A percentile compares a stretch with the other conserved stretches of the same genome.
These are phyloP conservation scores for Macrotis lagotis DNA, from an alignment of 2,113 vertebrate genomes.

Conservation along the genomic window DNA sequence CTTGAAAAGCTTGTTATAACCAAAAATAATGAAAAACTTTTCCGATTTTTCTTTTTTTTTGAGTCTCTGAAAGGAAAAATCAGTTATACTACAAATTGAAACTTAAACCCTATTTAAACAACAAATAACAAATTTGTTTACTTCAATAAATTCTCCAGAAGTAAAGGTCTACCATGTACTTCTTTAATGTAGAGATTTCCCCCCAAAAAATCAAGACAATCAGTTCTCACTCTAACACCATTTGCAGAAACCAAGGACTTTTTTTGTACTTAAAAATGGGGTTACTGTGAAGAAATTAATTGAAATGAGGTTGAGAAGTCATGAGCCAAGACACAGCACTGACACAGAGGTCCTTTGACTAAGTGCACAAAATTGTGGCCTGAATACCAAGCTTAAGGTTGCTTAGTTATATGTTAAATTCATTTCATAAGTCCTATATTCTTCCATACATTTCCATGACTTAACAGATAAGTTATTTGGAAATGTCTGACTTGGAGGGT, in stretches of 20 bases:
- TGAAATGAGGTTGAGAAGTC: conserved; percentile 50
- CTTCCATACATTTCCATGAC: background rate
- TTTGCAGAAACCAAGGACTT: conserved; percentile 20
- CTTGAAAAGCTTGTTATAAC: conserved; percentile 74
- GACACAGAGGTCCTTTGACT: background rate
- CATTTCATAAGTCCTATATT: background rate
- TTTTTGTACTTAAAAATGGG: conserved; percentile 30
- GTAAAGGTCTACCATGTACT: conserved; percentile 45
- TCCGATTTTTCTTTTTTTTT: conserved; percentile 62
- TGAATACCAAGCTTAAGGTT: background rate
- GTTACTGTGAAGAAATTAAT: conserved; percentile 42
- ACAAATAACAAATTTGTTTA: conserved; percentile 53
- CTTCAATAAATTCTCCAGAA: conserved; percentile 57
- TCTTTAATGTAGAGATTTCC: conserved; percentile 39
- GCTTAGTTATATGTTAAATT: conserved; percentile 4
- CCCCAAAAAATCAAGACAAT: conserved; percentile 6
- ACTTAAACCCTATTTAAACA: conserved; percentile 51
- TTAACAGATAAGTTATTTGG: background rate
- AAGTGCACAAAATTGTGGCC: background rate
- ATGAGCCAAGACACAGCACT: background rate
- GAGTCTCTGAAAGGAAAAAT: conserved; percentile 48
- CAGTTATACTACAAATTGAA: conserved; percentile 60
- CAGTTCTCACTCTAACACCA: conserved; percentile 27
- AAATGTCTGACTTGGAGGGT: background rate
- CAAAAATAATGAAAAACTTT: conserved; percentile 63